phyloP scores from a whole-genome alignment of 2,797 vertebrate species.

The Bovichtus variegatus region DNA sequence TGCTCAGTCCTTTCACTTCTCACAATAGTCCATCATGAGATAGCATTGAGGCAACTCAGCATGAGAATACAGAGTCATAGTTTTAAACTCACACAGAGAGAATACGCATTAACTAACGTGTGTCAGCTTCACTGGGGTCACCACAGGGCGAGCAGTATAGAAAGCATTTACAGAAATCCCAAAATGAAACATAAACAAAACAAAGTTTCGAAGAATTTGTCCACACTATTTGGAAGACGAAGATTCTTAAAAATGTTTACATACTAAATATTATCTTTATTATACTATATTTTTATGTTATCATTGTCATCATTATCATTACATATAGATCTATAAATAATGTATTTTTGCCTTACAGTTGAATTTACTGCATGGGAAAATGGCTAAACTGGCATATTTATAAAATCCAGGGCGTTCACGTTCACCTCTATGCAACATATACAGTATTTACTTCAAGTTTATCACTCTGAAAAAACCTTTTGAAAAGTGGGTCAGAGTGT shows the following conservation, averaged over 20 bases:
- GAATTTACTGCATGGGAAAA: slow-evolving; percentile 63
- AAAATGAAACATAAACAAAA: slow-evolving; percentile 60
- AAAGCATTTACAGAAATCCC: slow-evolving; percentile 76
- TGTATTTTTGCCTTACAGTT: slow-evolving; percentile 63
- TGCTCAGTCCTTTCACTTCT: slow-evolving; percentile 68
- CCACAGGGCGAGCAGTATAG: slow-evolving; percentile 76
- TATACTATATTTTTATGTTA: slow-evolving; percentile 76
- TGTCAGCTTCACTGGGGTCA: slow-evolving; percentile 65
- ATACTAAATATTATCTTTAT: slow-evolving; percentile 81
- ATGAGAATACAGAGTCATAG: slow-evolving; percentile 55
- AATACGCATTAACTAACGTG: slow-evolving; percentile 58
- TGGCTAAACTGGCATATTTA: slow-evolving; percentile 52
- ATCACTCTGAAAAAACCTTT: slow-evolving; percentile 47
- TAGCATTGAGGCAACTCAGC: slow-evolving; percentile 61
- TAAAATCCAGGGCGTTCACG: slow-evolving; percentile 47
- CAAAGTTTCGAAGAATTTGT: slow-evolving; percentile 76
- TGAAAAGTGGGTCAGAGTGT: slow-evolving; percentile 55
- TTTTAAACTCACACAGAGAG: slow-evolving; percentile 66
- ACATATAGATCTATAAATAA: slow-evolving; percentile 76
- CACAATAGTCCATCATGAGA: slow-evolving; percentile 52
- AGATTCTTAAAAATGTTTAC: slow-evolving; percentile 84
- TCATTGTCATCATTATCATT: slow-evolving; percentile 68
- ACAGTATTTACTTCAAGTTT: slow-evolving; percentile 49
- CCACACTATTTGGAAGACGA: slow-evolving; percentile 87
- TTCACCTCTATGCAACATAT: slow-evolving; percentile 57